Evolutionary conservation across 2,113 vertebrate genomes (phyloP).

Genomic region (Caranx ignobilis): DNA sequence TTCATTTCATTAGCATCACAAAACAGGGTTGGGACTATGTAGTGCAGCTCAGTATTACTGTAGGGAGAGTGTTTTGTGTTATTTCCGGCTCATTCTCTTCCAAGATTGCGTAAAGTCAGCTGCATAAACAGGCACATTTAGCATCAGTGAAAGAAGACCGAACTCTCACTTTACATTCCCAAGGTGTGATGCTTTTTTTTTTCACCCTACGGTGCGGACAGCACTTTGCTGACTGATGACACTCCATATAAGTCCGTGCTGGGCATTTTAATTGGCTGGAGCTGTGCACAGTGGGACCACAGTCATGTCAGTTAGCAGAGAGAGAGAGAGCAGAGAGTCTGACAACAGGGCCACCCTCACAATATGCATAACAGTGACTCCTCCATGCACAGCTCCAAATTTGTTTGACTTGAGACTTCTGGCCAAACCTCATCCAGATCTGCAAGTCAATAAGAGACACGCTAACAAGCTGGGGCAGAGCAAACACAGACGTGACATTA

Average conservation of each 20-base stretch:
- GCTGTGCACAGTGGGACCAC: conserved; percentile 60
- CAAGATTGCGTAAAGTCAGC: not conserved
- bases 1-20: conserved; percentile 12
- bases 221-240: conserved; percentile 38
- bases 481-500: conserved; percentile 27
- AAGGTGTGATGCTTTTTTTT: conserved; percentile 10
- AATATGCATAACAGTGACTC: conserved; percentile 17
- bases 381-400: not conserved
- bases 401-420: conserved; percentile 32
- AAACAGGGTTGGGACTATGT: not conserved
- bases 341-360: conserved; percentile 22
- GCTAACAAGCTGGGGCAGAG: conserved; percentile 48
- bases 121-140: not conserved
- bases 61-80: not conserved
- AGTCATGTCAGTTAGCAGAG: conserved; percentile 28
- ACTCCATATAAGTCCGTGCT: conserved; percentile 34
- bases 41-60: not conserved
- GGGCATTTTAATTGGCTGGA: conserved; percentile 69
- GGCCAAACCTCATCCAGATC: conserved; percentile 21
- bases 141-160: not conserved
- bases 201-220: not conserved
- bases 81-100: conserved; percentile 4
- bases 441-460: conserved; percentile 38
- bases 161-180: conserved; percentile 2
- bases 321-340: not conserved